phyloP scores from a whole-genome alignment of 2,113 vertebrate genomes.

The Anser cygnoides region DNA sequence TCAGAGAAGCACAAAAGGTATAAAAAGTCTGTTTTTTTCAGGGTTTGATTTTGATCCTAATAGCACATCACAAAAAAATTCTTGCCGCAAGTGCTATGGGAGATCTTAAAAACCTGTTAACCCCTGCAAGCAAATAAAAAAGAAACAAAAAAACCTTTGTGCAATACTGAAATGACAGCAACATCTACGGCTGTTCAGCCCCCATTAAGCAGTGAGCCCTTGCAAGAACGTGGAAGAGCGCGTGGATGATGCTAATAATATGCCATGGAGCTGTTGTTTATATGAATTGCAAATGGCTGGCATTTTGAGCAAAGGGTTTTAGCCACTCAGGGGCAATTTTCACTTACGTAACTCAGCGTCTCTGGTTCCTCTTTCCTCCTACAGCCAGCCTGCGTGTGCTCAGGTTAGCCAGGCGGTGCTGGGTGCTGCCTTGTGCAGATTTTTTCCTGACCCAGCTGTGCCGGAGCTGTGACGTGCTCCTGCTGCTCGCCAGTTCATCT shows the following conservation, averaged over 20 bases:
- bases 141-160: neutral
- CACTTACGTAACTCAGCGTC: neutral
- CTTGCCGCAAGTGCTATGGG: neutral
- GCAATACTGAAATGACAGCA: neutral
- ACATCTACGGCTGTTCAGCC: accelerated
- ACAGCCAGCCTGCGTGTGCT: neutral
- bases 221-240: neutral
- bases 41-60: neutral
- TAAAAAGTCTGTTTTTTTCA: neutral
- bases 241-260: neutral
- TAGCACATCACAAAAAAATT: neutral
- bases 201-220: neutral
- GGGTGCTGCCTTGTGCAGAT: neutral
- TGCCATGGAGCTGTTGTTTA: neutral
- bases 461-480: neutral
- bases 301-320: conserved; percentile 9
- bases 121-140: neutral
- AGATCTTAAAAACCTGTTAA: neutral
- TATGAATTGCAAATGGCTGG: conserved; percentile 8
- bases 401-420: neutral
- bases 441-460: neutral
- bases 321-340: neutral
- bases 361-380: neutral
- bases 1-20: neutral
- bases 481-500: neutral